These are phyloP conservation scores for Nymphalis urticae DNA, from an alignment of 2,888 invertebrate genomes.

Conservation along the genomic window DNA sequence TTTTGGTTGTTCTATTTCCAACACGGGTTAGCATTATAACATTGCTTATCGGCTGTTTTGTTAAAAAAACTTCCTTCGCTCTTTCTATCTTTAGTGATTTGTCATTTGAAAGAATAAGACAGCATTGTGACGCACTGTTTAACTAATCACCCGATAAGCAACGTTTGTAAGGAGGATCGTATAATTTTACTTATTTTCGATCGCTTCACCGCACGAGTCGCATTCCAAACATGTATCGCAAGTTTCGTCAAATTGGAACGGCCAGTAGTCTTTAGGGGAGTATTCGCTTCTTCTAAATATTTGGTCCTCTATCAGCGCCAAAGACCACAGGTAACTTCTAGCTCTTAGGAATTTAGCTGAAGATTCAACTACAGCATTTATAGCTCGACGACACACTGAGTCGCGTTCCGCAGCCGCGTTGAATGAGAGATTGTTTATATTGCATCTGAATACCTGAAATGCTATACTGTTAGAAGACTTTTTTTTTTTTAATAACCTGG, in stretches of 20 bases:
- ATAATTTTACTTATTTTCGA: conserved; percentile 6
- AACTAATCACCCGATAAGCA: too few species aligned
- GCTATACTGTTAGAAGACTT: not conserved
- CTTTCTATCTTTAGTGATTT: too few species aligned
- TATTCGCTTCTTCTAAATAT: conserved; percentile 51
- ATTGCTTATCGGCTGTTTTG: too few species aligned
- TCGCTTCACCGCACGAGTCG: conserved; percentile 18
- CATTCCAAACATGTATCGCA: conserved; percentile 35
- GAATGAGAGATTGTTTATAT: conserved; percentile 61
- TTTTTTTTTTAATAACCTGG: too few species aligned
- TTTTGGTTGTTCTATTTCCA: too few species aligned
- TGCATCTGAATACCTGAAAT: conserved; percentile 66
- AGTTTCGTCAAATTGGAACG: conserved; percentile 41
- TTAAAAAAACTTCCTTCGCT: too few species aligned
- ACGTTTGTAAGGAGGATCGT: not conserved
- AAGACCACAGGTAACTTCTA: conserved; percentile 57
- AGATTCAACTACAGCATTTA: conserved; percentile 56
- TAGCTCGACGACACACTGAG: conserved; percentile 57
- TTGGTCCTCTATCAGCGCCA: conserved; percentile 53
- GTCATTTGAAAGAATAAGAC: too few species aligned
- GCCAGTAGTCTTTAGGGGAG: conserved; percentile 57
- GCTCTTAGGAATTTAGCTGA: conserved; percentile 54
- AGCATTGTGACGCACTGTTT: too few species aligned
- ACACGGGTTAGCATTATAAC: too few species aligned
- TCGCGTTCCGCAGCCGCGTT: conserved; percentile 56